Evolutionary conservation across 2,113 vertebrate genomes (phyloP), one percentile per base, ranked within the genome.

Genomic region (Pelodiscus sinensis): DNA sequence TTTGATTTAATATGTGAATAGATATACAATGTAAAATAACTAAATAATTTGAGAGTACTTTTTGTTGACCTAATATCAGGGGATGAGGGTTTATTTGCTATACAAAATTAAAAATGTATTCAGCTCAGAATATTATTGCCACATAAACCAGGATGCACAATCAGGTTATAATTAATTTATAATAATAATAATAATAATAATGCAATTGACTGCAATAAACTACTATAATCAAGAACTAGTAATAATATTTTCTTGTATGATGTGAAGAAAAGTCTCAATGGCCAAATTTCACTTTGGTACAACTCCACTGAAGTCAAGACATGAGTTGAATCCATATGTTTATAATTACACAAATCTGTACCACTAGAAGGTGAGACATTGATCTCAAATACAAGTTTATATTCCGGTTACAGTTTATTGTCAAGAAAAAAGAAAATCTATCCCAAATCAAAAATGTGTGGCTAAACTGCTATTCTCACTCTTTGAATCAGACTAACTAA

Each of bases 351-450:
- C 5, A 81, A 2, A 14, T 38, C 58, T 50, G 60, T 93, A 89
- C 85, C 51, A 22, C 51, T 55, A 85, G n/a, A 90, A 90, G 15
- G 21, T 44, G 78, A 84, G 95, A 68, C 5, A 54, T 8, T 81
- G 73, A 55, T 3, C 35, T 89, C 1, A 87, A 92, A 73, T 18
- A 81, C 3, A 65, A 75, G 68, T 86, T 78, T 27, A 6, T 89
- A 31, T 38, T 78, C n/a, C 52, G 83, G 81, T 85, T 9, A 86
- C 89, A 57, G 6, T 84, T 82, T 21, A 78, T 79, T 94, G 90
- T 81, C 35, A 82, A 81, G 38, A 10, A 71, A 95, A 91, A 90
- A 79, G 88, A 93, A 3, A 81, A 82, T 15, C 62, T 79, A 80
- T 18, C 5, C 86, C 44, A 85, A 87, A 7, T 86, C 38, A 60